Percentiles rank a stretch among this genome's conserved stretches.
These are phyloP conservation scores for Polymixis flavicincta DNA, from an alignment of 2,888 invertebrate genomes.

Conservation along the genomic window DNA sequence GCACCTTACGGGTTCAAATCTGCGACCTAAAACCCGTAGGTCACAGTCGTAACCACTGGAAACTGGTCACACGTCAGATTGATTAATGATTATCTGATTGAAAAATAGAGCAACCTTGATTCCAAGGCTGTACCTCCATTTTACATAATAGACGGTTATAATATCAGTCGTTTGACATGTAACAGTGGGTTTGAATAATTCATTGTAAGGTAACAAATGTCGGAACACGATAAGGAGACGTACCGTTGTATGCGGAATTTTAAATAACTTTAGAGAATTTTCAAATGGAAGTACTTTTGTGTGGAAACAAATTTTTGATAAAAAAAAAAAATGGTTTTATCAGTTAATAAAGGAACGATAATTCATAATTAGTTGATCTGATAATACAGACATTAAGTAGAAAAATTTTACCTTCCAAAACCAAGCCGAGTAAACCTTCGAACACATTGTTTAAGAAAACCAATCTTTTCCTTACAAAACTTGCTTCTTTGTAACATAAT, in stretches of 20 bases:
- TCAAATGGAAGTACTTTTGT: neutral
- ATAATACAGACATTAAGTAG: neutral
- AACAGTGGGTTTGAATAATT: conserved; percentile 45
- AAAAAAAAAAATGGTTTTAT: no score
- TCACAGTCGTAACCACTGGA: no score
- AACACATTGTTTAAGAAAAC: neutral
- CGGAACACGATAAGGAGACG: conserved; percentile 7
- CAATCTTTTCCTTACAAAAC: neutral
- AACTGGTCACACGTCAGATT: no score
- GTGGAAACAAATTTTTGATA: neutral
- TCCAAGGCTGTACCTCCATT: neutral
- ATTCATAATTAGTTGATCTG: neutral
- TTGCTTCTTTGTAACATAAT: neutral
- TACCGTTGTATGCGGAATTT: conserved; percentile 3
- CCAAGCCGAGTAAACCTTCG: neutral
- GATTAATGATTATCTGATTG: neutral
- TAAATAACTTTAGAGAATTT: neutral
- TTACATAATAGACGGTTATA: neutral
- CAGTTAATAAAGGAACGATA: no score
- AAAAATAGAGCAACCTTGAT: neutral
- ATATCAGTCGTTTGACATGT: conserved; percentile 20
- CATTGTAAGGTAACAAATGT: conserved; percentile 39
- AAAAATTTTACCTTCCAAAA: neutral
- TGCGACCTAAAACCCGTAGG: no score
- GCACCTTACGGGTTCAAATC: no score